phyloP scores from a whole-genome alignment of 2,888 invertebrate genomes.

The Sinhomidia bicolor region DNA sequence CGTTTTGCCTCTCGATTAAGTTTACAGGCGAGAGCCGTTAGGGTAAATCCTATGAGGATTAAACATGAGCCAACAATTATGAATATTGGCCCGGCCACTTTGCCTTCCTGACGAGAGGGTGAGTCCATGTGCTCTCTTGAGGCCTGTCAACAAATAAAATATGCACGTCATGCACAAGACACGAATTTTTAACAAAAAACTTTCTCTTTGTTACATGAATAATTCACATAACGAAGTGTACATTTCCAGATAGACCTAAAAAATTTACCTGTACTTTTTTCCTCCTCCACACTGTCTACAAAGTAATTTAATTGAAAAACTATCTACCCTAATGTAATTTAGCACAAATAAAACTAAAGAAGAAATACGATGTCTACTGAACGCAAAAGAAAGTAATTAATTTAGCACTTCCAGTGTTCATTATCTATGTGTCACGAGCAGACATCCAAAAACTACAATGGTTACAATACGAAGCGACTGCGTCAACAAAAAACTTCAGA shows the following conservation, averaged over 20 bases:
- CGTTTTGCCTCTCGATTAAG: conserved; percentile 76
- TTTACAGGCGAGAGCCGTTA: conserved; percentile 75
- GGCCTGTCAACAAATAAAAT: conserved; percentile 40
- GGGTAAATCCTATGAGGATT: conserved; percentile 72
- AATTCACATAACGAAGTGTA: conserved; percentile 40
- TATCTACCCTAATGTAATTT: no score
- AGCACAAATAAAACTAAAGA: no score
- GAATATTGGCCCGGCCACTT: conserved; percentile 78
- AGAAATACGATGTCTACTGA: no score
- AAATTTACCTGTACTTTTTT: no score
- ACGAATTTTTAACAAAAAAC: not conserved
- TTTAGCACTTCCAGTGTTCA: no score
- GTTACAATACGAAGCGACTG: not conserved
- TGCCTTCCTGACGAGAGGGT: conserved; percentile 75
- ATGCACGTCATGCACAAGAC: no score
- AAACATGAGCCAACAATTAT: conserved; percentile 75
- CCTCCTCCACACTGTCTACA: no score
- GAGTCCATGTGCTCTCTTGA: conserved; percentile 62
- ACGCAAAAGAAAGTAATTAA: no score
- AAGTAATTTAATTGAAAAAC: no score
- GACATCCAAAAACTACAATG: not conserved
- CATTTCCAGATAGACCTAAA: no score
- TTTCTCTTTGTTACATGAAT: conserved; percentile 5
- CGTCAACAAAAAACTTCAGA: not conserved
- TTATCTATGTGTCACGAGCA: not conserved